phyloP scores from a whole-genome alignment of 2,797 vertebrate species.

The Peromyscus aztecus region DNA sequence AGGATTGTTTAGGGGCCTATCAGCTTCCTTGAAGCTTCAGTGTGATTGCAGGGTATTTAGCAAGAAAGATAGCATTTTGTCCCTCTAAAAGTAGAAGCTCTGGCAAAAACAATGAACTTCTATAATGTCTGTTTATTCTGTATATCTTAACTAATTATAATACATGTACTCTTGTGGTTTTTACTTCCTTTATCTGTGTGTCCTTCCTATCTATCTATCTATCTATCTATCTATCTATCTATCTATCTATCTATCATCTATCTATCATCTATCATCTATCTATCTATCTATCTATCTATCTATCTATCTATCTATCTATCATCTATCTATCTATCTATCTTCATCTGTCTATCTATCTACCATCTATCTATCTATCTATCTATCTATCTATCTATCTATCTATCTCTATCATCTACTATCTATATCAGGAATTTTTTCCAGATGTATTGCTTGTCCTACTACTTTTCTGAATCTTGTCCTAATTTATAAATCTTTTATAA shows the following conservation, averaged over 20 bases:
- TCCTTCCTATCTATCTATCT: neutral
- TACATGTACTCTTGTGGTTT: neutral
- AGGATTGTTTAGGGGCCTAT: neutral
- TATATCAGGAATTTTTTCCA: neutral
- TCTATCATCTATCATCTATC: neutral
- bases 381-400: neutral
- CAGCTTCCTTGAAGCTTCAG: neutral
- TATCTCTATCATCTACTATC: neutral
- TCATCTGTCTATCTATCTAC: neutral
- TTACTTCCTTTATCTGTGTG: neutral
- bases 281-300: neutral
- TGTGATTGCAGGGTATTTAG: neutral
- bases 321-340: neutral
- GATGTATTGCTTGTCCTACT: neutral
- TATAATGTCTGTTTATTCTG: neutral
- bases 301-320: neutral
- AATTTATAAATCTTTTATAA: neutral
- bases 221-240: neutral
- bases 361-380: neutral
- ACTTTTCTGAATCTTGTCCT: neutral
- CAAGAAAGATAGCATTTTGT: neutral
- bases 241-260: neutral
- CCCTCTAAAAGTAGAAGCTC: neutral
- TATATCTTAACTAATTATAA: neutral
- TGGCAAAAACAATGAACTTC: neutral